Base-by-base conservation (phyloP, 2,888 invertebrate species). In the Sturmia bella region DNA sequence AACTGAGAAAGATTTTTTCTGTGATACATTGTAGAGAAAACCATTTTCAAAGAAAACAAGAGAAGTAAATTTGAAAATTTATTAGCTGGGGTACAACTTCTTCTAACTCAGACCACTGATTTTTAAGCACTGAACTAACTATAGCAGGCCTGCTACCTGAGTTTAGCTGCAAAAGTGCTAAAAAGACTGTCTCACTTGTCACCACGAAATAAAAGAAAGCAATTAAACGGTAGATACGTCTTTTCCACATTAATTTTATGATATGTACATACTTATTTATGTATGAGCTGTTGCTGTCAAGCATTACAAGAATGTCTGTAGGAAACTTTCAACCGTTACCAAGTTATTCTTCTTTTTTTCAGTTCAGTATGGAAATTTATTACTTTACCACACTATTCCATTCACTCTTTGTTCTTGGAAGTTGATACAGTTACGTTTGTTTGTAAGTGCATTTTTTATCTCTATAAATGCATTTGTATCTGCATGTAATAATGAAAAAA, bases 351-450 rank as follows among this genome's bases (percentile, higher is more conserved):
- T n/a, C 48, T 27, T 50, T 41, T 43, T 21, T 39, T 43, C 45
- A 57, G 41, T 68, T 75, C 48, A 43, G 12, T 37, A 75, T 68
- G 66, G 50, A 50, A 75, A 75, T 68, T 59, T 59, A 68, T 68
- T 59, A 50, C 41, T 45, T 61, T 45, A 54, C 27, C 54, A 24
- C 15, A 50, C 45, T 43, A 57, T 75, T 52, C 43, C 19, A 52
- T 52, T 68, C 63, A 45, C 45, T 69, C 24, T 19, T 24, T 64
- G 57, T 72, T 78, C 64, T 64, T 43, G 32, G 64, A 78, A 72
- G 15, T 54, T 70, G 57, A 45, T 72, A 78, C 72, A 66, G 52
- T 78, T 78, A 78, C 3, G 15, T 41, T 9, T 19, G 11, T 12
- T 2, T 13, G 12, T 45, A 45, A 52, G 21, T 12, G 13, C 1